A percentile compares a stretch with the other conserved stretches of the same genome.
phyloP scores from a whole-genome alignment of 2,113 vertebrate species.

The Eudyptes chrysolophus region DNA sequence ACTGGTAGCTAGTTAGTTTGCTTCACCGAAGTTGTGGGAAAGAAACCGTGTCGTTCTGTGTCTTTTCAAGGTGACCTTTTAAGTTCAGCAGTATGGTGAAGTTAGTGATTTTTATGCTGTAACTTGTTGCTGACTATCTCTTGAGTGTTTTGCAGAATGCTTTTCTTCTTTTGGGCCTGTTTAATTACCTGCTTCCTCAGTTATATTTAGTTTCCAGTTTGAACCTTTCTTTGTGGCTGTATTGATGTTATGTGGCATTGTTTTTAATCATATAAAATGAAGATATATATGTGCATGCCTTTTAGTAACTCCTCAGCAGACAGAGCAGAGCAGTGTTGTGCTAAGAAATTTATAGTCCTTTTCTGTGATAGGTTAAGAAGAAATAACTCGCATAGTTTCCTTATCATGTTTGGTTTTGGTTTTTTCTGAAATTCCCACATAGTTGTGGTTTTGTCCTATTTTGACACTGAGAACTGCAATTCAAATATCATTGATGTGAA shows the following conservation, averaged over 20 bases:
- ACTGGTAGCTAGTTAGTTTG: neutral
- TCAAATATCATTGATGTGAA: constrained; percentile 15
- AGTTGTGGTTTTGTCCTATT: constrained; percentile 35
- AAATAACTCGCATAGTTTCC: constrained; percentile 30
- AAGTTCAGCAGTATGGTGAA: neutral
- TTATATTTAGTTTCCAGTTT: neutral
- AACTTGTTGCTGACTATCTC: neutral
- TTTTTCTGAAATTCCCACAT: constrained; percentile 45
- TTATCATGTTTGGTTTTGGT: neutral
- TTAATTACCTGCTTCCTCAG: neutral
- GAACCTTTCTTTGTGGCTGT: neutral
- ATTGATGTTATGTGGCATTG: neutral
- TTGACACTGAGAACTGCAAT: constrained; percentile 28
- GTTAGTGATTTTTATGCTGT: neutral
- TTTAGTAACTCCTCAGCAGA: neutral
- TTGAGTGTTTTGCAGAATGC: neutral
- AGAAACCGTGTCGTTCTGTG: no score
- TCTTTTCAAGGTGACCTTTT: neutral
- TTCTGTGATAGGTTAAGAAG: neutral
- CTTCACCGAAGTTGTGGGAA: neutral
- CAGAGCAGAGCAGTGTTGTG: neutral
- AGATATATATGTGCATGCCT: neutral
- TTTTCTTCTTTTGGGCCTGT: neutral
- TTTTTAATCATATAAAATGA: neutral
- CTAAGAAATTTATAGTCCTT: neutral